Conservation (phyloP, 1,140 invertebrate species). For the Anoplolepis gracilipes region DNA sequence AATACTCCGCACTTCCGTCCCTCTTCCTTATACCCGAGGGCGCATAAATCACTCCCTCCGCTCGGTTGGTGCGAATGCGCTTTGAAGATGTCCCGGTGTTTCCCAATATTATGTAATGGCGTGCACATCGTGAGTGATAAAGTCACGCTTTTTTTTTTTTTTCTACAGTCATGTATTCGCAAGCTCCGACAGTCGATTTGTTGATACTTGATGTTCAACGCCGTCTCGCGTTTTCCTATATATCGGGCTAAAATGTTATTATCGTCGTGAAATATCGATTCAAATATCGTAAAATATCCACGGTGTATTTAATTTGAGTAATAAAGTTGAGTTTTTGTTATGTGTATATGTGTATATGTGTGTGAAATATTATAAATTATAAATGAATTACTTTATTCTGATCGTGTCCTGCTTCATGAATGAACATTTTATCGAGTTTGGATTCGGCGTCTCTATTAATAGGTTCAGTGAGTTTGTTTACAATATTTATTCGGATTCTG, state of each 20-base stretch:
- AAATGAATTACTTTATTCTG: constrained; percentile 15
- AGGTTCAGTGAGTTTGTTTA: not conserved
- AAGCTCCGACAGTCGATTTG: not conserved
- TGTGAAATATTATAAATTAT: constrained; percentile 35
- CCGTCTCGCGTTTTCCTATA: not conserved
- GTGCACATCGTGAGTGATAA: not conserved
- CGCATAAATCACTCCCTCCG: constrained; percentile 81
- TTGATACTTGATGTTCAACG: not conserved
- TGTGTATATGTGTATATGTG: not conserved
- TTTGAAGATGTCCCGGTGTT: constrained; percentile 73
- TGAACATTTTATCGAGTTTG: not conserved
- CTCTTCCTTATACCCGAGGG: constrained; percentile 74
- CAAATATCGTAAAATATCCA: not conserved
- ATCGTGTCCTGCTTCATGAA: not conserved
- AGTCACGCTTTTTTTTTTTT: constrained; percentile 19
- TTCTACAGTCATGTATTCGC: not conserved
- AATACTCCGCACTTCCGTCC: constrained; percentile 82
- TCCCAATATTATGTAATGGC: constrained; percentile 81
- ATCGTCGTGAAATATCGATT: not conserved
- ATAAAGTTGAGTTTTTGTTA: constrained; percentile 8
- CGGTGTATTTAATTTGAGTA: not conserved
- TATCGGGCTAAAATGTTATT: not conserved
- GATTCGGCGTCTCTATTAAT: constrained; percentile 20
- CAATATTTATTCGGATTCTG: not conserved
- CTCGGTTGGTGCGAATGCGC: constrained; percentile 33